These are phyloP conservation scores for Anolis apletophallus DNA, from an alignment of 2,797 vertebrate species.

Conservation along the genomic window DNA sequence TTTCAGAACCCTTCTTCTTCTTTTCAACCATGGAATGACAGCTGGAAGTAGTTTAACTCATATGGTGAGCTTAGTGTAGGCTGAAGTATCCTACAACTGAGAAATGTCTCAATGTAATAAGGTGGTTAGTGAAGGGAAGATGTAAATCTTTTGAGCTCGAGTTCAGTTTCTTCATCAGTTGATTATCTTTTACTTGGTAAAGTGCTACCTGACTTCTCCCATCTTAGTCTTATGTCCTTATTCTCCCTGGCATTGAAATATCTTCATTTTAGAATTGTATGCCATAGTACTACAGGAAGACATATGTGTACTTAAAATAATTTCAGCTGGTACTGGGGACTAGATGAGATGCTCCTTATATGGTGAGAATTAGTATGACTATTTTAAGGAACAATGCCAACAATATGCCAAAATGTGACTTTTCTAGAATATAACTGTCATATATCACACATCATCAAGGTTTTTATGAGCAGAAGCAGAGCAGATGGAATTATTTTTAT, in stretches of 20 bases:
- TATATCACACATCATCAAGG: slow-evolving; percentile 18
- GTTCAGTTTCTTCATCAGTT: neutral
- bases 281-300: neutral
- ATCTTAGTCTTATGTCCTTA: neutral
- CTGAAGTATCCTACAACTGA: too few species aligned
- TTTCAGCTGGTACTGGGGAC: neutral
- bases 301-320: slow-evolving; percentile 22
- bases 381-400: slow-evolving; percentile 16
- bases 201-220: neutral
- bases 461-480: slow-evolving; percentile 3
- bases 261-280: neutral
- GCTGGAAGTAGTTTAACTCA: too few species aligned
- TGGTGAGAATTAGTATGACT: slow-evolving; percentile 4
- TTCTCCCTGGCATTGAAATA: neutral
- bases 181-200: neutral
- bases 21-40: too few species aligned
- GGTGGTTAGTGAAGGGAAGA: too few species aligned
- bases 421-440: slow-evolving; percentile 27
- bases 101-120: too few species aligned
- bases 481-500: slow-evolving; percentile 28
- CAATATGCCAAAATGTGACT: slow-evolving; percentile 20
- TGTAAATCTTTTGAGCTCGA: neutral
- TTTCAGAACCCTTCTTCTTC: too few species aligned
- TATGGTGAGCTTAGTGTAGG: too few species aligned
- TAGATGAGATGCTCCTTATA: neutral